phyloP scores from a whole-genome alignment of 1,140 invertebrate species.

The Planococcus citri region DNA sequence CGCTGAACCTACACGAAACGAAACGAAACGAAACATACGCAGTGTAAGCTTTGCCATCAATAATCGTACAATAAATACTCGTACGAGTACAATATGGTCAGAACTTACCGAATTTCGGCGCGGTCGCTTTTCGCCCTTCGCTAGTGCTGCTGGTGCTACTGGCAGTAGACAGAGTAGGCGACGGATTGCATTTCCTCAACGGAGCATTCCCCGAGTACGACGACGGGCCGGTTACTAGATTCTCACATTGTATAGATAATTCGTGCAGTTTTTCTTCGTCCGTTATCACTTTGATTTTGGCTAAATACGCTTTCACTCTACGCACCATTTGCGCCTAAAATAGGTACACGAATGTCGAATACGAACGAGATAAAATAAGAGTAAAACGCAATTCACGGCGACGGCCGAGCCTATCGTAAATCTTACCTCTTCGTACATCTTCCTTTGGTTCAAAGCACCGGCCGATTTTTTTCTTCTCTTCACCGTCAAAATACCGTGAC shows the following conservation, averaged over 20 bases:
- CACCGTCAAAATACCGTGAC: conserved; percentile 62
- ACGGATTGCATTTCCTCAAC: conserved; percentile 59
- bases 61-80: no score
- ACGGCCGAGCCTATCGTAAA: conserved; percentile 13
- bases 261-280: conserved; percentile 83
- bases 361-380: background rate
- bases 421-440: conserved; percentile 90
- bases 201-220: conserved; percentile 35
- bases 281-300: conserved; percentile 78
- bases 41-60: no score
- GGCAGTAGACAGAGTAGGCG: conserved; percentile 77
- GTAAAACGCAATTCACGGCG: background rate
- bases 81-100: background rate
- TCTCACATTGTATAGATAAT: conserved; percentile 82
- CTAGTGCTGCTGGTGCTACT: conserved; percentile 79
- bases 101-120: conserved; percentile 53
- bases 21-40: background rate
- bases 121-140: conserved; percentile 50
- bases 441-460: conserved; percentile 84
- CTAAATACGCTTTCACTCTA: conserved; percentile 87
- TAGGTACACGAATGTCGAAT: background rate
- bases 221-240: conserved; percentile 46
- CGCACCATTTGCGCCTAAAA: conserved; percentile 83
- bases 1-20: conserved; percentile 78
- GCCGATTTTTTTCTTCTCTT: conserved; percentile 83